These are phyloP conservation scores for Mionectes macconnelli DNA, from an alignment of 2,113 vertebrate genomes.

Conservation along the genomic window DNA sequence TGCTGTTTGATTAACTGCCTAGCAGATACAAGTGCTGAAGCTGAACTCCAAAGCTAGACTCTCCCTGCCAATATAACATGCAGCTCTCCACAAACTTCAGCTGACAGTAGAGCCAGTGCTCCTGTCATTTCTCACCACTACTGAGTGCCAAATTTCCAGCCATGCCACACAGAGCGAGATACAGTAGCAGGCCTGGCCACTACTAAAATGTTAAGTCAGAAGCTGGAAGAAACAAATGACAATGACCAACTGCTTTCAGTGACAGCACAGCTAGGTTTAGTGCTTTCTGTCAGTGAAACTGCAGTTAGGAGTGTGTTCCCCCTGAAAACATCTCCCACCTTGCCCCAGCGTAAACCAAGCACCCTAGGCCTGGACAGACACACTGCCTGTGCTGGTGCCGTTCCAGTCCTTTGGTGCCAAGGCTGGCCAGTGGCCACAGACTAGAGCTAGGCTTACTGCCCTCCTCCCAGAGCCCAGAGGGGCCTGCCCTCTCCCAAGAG, in stretches of 20 bases:
- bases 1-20: neutral
- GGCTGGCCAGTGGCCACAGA: neutral
- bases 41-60: neutral
- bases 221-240: neutral
- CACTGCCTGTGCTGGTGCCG: rapidly evolving
- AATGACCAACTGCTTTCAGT: neutral
- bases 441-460: neutral
- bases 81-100: neutral
- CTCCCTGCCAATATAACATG: neutral
- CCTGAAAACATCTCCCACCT: neutral
- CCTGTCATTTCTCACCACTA: neutral
- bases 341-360: neutral
- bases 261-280: neutral
- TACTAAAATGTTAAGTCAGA: neutral
- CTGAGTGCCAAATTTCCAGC: neutral
- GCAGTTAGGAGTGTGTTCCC: neutral
- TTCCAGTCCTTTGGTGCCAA: neutral
- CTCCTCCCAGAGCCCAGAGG: neutral
- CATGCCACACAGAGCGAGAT: neutral
- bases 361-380: neutral
- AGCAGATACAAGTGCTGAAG: neutral
- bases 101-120: neutral
- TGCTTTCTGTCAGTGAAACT: neutral
- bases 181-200: neutral
- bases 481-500: neutral